Evolutionary conservation across 2,888 invertebrate species (phyloP), one percentile per base, ranked within the genome.

Genomic region (Eilema caniola): DNA sequence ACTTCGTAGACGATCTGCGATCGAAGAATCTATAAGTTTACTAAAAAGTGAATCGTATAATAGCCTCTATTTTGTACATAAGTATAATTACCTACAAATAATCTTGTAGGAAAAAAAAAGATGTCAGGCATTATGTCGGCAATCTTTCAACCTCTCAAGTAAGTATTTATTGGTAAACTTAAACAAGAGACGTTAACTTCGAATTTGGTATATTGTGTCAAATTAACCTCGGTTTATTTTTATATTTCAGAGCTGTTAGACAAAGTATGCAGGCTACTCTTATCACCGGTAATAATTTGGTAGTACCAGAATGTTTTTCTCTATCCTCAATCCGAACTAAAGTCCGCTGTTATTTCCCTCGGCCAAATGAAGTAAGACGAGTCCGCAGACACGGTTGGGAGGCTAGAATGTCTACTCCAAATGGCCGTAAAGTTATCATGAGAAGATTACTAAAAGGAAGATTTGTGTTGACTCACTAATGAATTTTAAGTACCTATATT

Each of bases 361-460:
- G 97, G 62, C 97, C 98, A 0, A 97, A 96, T 67, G 98, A 98
- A 93, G 95, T 96, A 0, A 96, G 95, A 83, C 95, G 98, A 81
- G 95, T 98, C 1, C 96, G 96, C 59, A 95, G 96, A 12, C 97
- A 97, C 78, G 98, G 98, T 0, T 98, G 96, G 96, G 90, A 95
- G 10, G 90, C 95, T 0, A 96, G 97, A 73, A 97, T 98, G 95
- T 96, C 97, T 0, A 97, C 98, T 0, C 93, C 94, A 0, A 93
- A 86, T 62, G 98, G 98, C 5, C 96, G 97, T n/a, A 96, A 94
- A 85, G 90, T 97, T 33, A 90, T 98, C 20, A 98, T 98, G 97
- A 95, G 97, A 82, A 96, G 97, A 79, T 96, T 98, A 77, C 92
- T 98, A 3, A 98, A 97, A 92, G 98, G 98, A 72, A 95, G 96